Percentiles rank a stretch among this genome's conserved stretches.
phyloP scores from a whole-genome alignment of 1,140 invertebrate genomes.

The Cataglyphis hispanica region DNA sequence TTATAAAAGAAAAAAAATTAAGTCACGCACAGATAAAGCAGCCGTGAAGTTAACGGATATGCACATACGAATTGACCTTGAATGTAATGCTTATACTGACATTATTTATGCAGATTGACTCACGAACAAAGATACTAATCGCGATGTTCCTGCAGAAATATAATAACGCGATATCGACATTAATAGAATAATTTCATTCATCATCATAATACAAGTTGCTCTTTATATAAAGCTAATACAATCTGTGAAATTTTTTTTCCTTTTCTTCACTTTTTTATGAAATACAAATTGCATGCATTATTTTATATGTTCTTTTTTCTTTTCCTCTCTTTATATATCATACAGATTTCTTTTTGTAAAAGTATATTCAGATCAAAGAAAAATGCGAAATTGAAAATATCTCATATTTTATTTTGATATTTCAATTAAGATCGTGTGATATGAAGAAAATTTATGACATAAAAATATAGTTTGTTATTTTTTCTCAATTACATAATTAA shows the following conservation, averaged over 20 bases:
- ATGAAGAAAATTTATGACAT: background rate
- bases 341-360: too few relatives aligned
- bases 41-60: constrained; percentile 14
- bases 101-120: constrained; percentile 49
- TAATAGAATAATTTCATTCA: constrained; percentile 27
- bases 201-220: constrained; percentile 33
- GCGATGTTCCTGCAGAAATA: constrained; percentile 30
- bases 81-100: constrained; percentile 32
- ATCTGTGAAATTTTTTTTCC: background rate
- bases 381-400: too few relatives aligned
- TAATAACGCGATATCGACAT: constrained; percentile 37
- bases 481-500: background rate
- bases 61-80: constrained; percentile 32
- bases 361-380: too few relatives aligned
- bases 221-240: background rate
- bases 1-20: background rate
- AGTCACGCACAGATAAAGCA: constrained; percentile 21
- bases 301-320: background rate
- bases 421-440: background rate
- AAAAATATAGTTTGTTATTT: background rate
- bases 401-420: background rate
- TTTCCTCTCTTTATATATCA: background rate
- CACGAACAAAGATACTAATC: constrained; percentile 44
- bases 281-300: constrained; percentile 3
- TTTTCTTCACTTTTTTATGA: background rate